Percentiles rank a stretch among this genome's conserved stretches.
Conservation (phyloP, 2,113 vertebrate species). For the Plestiodon gilberti region DNA sequence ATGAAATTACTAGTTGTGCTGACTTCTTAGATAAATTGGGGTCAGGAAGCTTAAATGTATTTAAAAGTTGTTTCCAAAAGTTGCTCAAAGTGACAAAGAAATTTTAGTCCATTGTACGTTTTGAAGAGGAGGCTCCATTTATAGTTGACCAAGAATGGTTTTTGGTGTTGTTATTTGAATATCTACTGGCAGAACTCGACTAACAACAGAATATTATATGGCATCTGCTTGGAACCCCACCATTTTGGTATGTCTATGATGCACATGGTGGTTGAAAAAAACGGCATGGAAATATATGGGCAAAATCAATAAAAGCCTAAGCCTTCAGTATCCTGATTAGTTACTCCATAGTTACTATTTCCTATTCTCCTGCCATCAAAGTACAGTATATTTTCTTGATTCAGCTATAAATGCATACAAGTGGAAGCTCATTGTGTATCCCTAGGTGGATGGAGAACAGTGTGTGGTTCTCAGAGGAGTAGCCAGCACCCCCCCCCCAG, state of each 20-base stretch:
- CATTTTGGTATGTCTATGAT: too few species aligned
- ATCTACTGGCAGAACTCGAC: not conserved
- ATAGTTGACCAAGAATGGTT: not conserved
- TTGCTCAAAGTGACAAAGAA: not conserved
- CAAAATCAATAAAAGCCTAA: not conserved
- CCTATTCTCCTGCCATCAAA: not conserved
- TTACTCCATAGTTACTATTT: not conserved
- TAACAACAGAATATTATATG: not conserved
- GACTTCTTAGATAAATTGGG: conserved; percentile 3
- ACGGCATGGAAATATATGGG: not conserved
- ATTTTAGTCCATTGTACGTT: not conserved
- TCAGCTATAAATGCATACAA: not conserved
- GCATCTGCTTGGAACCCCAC: not conserved
- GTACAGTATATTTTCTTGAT: not conserved
- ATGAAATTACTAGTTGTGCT: not conserved
- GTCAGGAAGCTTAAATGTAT: not conserved
- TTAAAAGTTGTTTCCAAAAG: fast-evolving
- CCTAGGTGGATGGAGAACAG: too few species aligned
- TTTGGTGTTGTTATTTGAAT: not conserved
- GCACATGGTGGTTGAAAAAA: too few species aligned
- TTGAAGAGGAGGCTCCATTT: not conserved
- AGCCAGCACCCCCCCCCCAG: too few species aligned
- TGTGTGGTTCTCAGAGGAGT: too few species aligned
- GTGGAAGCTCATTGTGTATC: not conserved
- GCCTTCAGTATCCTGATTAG: not conserved